phyloP scores from a whole-genome alignment of 2,888 invertebrate genomes.

The Metellina segmentata region DNA sequence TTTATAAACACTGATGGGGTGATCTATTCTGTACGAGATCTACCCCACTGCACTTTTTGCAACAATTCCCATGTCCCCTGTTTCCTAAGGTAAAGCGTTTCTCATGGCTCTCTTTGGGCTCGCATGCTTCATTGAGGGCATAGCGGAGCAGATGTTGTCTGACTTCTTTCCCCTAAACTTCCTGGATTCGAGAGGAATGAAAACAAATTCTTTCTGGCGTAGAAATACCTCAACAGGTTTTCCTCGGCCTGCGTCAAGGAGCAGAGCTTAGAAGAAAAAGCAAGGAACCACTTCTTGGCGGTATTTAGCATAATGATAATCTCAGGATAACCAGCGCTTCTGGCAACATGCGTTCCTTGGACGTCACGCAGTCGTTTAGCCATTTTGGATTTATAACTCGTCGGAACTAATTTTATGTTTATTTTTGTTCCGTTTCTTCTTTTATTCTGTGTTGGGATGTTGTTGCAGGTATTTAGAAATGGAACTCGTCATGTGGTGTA shows the following conservation, averaged over 20 bases:
- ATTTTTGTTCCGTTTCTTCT: neutral
- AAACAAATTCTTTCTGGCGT: slow-evolving; percentile 60
- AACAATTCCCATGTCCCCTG: neutral
- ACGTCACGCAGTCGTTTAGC: slow-evolving; percentile 9
- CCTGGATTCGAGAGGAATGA: slow-evolving; percentile 58
- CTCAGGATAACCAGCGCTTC: slow-evolving; percentile 18
- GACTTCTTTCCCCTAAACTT: slow-evolving; percentile 52
- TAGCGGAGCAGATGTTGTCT: slow-evolving; percentile 28
- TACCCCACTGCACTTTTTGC: neutral
- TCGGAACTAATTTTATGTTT: neutral
- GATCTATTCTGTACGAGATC: neutral
- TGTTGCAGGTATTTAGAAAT: too few species aligned
- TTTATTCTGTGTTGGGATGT: too few species aligned
- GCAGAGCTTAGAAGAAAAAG: slow-evolving; percentile 7
- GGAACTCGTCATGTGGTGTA: too few species aligned
- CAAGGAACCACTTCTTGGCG: slow-evolving; percentile 8
- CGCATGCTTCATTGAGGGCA: neutral
- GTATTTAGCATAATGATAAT: slow-evolving; percentile 30
- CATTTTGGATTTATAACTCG: slow-evolving; percentile 50
- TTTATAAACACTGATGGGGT: neutral
- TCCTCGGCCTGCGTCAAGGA: slow-evolving; percentile 25
- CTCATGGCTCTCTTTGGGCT: neutral
- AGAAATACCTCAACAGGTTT: slow-evolving; percentile 69
- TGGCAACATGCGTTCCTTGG: slow-evolving; percentile 31
- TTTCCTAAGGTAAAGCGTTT: slow-evolving; percentile 4